Evolutionary conservation across 2,113 vertebrate genomes (phyloP), one percentile per base, ranked within the genome.

Genomic region (Gracilinanus agilis): DNA sequence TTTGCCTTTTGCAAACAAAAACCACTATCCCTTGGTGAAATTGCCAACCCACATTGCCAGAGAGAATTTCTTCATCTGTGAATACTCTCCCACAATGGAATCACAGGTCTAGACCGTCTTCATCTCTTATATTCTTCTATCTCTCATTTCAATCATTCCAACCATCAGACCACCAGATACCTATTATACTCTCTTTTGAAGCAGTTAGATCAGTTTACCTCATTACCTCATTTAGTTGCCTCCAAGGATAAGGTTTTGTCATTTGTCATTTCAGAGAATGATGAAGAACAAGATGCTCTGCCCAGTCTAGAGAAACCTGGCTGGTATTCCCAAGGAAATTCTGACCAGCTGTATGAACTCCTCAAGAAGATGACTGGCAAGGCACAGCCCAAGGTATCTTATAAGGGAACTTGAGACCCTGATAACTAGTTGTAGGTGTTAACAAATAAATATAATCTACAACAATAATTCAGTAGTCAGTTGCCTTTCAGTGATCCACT

Each of bases 251-350:
- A 89, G 55, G 34, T 55, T 83, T 40, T 90, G 44, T 89, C 55
- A n/a, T 90, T 97, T 97, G 0, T 98, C 11, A 67, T 98, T 98
- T 89, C 98, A 99, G 99, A 99, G 95, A 99, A 99, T 24, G 99
- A 99, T 0, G 98, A 99, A 94, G 99, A 99, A 96, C 99, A 99
- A 92, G 99, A 99, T 93, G 98, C 98, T 7, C 98, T 99, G 91
- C 98, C 98, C 0, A 98, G 98, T 6, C 97, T 99, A 96, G 99
- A 99, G 88, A 99, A 99, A 91, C 99, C 99, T 0, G 99, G 99
- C 96, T 99, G 99, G 99, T 99, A 99, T 98, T 99, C 99, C 54
- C 99, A 99, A 98, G 99, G 99, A 24, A 99, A 99, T 75, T 99
- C 99, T 98, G 98, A 97, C 49, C 99, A 99, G 96, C 99, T 99